Percentiles rank a stretch among this genome's conserved stretches.
Conservation (phyloP, 2,797 vertebrate species). For the Pseudocheirus occidentalis region DNA sequence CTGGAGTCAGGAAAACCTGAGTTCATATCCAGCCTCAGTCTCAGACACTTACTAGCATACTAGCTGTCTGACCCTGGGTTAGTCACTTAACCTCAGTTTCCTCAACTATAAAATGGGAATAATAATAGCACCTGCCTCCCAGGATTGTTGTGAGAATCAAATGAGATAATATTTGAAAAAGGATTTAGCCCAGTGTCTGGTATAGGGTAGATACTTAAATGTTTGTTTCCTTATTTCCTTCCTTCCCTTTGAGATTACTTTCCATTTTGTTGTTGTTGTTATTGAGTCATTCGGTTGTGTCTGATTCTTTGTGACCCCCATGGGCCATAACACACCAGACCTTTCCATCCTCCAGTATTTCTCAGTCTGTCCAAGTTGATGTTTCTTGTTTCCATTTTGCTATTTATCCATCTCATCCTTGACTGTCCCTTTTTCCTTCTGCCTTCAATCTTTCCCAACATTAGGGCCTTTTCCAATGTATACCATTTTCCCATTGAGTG, state of each 20-base stretch:
- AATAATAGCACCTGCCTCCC: not conserved
- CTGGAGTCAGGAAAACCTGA: not conserved
- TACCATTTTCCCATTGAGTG: not conserved
- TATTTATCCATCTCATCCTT: not conserved
- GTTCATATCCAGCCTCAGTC: not conserved
- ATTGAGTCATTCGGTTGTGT: not conserved
- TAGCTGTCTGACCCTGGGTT: not conserved
- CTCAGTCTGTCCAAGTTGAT: not conserved
- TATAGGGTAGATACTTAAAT: not conserved
- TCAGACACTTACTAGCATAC: not conserved
- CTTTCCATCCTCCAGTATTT: not conserved
- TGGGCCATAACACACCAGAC: not conserved
- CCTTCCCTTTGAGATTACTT: not conserved
- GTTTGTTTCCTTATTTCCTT: not conserved
- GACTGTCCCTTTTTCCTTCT: not conserved
- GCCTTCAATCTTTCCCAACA: not conserved
- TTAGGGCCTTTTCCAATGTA: not conserved
- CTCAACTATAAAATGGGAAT: not conserved
- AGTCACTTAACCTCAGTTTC: not conserved
- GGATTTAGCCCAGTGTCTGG: not conserved
- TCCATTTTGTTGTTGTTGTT: not conserved
- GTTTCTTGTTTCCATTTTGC: not conserved
- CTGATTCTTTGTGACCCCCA: not conserved
- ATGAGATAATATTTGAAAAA: not conserved
- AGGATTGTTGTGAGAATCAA: not conserved